A percentile compares a stretch with the other conserved stretches of the same genome.
These are phyloP conservation scores for Syngnathoides biaculeatus DNA, from an alignment of 2,113 vertebrate genomes.

Conservation along the genomic window DNA sequence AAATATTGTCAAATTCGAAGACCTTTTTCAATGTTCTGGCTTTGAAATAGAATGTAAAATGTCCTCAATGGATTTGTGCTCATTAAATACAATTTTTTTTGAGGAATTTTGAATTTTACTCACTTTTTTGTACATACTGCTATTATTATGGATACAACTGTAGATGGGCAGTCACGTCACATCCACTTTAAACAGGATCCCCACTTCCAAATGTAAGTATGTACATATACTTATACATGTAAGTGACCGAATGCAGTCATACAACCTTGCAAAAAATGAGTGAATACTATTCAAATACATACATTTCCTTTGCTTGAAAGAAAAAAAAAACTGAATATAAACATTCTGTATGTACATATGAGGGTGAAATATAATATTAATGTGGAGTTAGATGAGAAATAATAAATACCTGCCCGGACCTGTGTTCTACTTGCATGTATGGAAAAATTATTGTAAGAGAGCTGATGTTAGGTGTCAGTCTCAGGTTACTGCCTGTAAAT, in stretches of 20 bases:
- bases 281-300: constrained; percentile 35
- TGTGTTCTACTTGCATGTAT: constrained; percentile 78
- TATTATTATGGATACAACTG: too few relatives aligned
- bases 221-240: too few relatives aligned
- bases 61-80: too few relatives aligned
- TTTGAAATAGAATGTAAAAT: too few relatives aligned
- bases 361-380: neutral
- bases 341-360: neutral
- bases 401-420: constrained; percentile 74
- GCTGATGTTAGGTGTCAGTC: constrained; percentile 89
- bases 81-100: too few relatives aligned
- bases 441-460: constrained; percentile 95
- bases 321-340: constrained; percentile 12
- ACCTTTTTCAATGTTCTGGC: too few relatives aligned
- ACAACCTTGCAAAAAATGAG: constrained; percentile 43
- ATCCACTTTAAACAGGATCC: constrained; percentile 19
- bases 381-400: neutral
- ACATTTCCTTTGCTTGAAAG: constrained; percentile 26
- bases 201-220: constrained; percentile 32
- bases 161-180: constrained; percentile 5
- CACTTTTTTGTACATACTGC: too few relatives aligned
- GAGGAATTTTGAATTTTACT: too few relatives aligned
- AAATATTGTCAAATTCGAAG: too few relatives aligned
- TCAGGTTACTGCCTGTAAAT: constrained; percentile 90
- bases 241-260: constrained; percentile 28